Conservation (phyloP, 2,113 vertebrate species). For the Chascanopsetta lugubris region DNA sequence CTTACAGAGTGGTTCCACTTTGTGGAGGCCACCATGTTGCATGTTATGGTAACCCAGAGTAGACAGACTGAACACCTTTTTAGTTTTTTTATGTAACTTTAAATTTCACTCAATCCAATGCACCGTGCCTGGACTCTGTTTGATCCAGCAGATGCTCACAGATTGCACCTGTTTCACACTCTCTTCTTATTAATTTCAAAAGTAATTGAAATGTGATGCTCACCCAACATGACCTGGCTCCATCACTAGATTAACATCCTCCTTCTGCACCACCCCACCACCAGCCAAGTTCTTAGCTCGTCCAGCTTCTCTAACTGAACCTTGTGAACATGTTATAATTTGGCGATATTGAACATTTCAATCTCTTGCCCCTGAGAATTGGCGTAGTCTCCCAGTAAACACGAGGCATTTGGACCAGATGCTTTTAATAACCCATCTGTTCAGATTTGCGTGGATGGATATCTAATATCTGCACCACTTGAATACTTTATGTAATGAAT, state of each 20-base stretch:
- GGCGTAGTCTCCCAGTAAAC: not conserved
- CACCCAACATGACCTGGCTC: not conserved
- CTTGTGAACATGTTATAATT: not conserved
- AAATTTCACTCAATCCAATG: no score
- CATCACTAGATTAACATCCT: no score
- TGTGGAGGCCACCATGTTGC: no score
- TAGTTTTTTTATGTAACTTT: no score
- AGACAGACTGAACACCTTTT: no score
- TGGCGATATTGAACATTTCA: not conserved
- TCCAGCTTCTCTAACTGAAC: not conserved
- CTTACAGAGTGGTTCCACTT: no score
- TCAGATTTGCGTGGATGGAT: no score
- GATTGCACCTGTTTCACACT: not conserved
- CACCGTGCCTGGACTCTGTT: not conserved
- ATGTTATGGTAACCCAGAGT: no score
- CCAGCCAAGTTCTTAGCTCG: not conserved
- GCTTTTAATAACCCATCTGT: not conserved
- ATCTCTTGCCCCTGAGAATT: not conserved
- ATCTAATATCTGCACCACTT: no score
- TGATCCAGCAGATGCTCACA: not conserved
- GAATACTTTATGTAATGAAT: no score
- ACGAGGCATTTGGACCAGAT: not conserved
- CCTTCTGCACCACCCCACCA: not conserved
- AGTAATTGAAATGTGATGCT: not conserved
- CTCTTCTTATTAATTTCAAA: not conserved